Evolutionary conservation across 2,113 vertebrate genomes (phyloP).

Genomic region (Hoplias malabaricus): DNA sequence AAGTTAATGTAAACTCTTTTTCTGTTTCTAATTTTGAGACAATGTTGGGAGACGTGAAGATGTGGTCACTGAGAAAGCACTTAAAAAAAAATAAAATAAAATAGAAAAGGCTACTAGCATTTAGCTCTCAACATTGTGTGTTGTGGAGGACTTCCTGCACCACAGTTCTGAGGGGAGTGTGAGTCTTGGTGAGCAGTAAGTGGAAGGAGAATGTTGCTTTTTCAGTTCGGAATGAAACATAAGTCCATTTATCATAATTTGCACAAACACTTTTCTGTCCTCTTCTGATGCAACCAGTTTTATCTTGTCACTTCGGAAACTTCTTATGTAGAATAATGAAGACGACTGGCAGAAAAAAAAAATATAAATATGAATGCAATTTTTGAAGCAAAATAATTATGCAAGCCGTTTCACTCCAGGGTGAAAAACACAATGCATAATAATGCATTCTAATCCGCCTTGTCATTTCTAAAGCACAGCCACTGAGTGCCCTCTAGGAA

Average conservation of each 20-base stretch:
- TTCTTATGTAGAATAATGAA: background rate
- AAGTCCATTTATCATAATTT: background rate
- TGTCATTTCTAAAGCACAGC: constrained; percentile 16
- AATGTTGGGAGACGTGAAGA: background rate
- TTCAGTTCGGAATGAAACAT: background rate
- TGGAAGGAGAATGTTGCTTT: background rate
- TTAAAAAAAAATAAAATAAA: background rate
- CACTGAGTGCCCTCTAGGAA: constrained; percentile 61
- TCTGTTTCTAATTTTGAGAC: background rate
- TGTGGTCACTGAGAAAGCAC: background rate
- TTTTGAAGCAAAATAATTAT: background rate
- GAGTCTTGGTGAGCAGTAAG: background rate
- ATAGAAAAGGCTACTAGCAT: background rate
- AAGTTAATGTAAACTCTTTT: background rate
- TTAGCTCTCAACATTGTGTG: background rate
- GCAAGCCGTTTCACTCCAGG: background rate
- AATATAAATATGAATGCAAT: background rate
- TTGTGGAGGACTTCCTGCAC: background rate
- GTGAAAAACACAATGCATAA: background rate
- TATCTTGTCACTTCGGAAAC: background rate
- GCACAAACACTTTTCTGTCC: background rate
- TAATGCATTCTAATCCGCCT: background rate
- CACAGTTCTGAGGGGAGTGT: background rate
- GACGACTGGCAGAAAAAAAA: background rate
- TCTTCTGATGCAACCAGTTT: background rate